Conservation (phyloP, 2,113 vertebrate genomes). For the Otolemur garnettii region DNA sequence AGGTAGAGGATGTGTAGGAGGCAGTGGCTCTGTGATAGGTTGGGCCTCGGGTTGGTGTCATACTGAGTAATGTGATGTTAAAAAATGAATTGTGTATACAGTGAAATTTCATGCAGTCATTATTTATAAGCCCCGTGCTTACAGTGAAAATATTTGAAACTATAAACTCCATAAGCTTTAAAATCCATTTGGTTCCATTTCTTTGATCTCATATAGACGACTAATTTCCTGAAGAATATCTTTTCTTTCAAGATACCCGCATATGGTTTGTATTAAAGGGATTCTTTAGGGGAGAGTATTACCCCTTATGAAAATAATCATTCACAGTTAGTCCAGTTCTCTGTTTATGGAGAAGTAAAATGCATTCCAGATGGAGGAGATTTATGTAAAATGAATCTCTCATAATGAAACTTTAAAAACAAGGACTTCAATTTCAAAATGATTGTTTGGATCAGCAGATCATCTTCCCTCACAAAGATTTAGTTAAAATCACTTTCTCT, state of each 20-base stretch:
- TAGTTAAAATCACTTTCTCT: not conserved
- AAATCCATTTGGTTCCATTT: slow-evolving; percentile 69
- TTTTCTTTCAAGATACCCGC: slow-evolving; percentile 75
- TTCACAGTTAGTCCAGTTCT: slow-evolving; percentile 80
- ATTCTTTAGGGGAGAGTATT: slow-evolving; percentile 79
- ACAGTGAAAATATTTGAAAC: slow-evolving; percentile 61
- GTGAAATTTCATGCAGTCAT: not conserved
- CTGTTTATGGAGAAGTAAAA: slow-evolving; percentile 85
- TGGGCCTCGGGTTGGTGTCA: not conserved
- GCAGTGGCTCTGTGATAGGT: not conserved
- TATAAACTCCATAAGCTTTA: slow-evolving; percentile 64
- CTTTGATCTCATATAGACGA: slow-evolving; percentile 70
- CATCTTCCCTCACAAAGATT: slow-evolving; percentile 49
- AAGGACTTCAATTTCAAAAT: slow-evolving; percentile 68
- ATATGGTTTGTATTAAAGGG: slow-evolving; percentile 85
- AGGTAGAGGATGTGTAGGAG: not conserved
- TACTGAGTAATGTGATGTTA: not conserved
- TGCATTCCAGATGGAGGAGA: slow-evolving; percentile 86
- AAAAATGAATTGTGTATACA: not conserved
- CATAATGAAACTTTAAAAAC: slow-evolving; percentile 81
- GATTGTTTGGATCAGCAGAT: slow-evolving; percentile 56
- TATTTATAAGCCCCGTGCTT: slow-evolving; percentile 50
- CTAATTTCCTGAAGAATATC: slow-evolving; percentile 76
- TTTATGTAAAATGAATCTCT: slow-evolving; percentile 74
- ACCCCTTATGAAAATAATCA: slow-evolving; percentile 82